Percentiles rank a stretch among this genome's conserved stretches.
Evolutionary conservation across 1,140 invertebrate genomes (phyloP).

Genomic region (Psix sp.): DNA sequence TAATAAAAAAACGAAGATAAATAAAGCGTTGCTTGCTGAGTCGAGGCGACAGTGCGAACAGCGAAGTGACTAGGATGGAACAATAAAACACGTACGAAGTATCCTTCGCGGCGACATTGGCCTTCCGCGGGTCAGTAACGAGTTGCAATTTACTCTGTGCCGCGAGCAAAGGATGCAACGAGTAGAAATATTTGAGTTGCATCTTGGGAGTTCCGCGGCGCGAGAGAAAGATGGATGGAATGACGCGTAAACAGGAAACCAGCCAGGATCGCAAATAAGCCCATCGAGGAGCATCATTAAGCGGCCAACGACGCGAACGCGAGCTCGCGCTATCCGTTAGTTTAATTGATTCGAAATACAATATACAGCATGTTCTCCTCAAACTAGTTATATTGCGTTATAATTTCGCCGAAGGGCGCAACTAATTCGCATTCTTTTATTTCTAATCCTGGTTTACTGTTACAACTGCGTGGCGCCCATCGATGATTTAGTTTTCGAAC

Average conservation of each 20-base stretch:
- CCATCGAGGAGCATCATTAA: slow-evolving; percentile 65
- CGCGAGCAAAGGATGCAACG: slow-evolving; percentile 33
- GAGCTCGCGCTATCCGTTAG: slow-evolving; percentile 51
- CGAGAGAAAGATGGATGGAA: slow-evolving; percentile 50
- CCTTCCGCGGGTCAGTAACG: slow-evolving; percentile 40
- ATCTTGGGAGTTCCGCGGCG: slow-evolving; percentile 47
- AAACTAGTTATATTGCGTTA: slow-evolving; percentile 47
- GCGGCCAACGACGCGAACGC: slow-evolving; percentile 63
- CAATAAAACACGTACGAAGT: slow-evolving; percentile 19
- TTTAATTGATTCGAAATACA: slow-evolving; percentile 59
- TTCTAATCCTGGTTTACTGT: slow-evolving; percentile 49
- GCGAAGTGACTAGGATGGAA: slow-evolving; percentile 15
- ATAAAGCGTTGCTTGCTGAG: no score
- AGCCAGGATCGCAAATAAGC: slow-evolving; percentile 65
- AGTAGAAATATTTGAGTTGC: slow-evolving; percentile 46
- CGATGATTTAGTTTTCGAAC: no score
- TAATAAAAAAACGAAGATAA: slow-evolving; percentile 23
- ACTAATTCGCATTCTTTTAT: slow-evolving; percentile 22
- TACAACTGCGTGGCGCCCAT: slow-evolving; percentile 47
- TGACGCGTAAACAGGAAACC: slow-evolving; percentile 63
- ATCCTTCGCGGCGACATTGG: slow-evolving; percentile 49
- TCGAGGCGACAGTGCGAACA: slow-evolving; percentile 11
- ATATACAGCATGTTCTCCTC: slow-evolving; percentile 41
- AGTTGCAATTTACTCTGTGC: slow-evolving; percentile 34
- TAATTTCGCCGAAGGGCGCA: slow-evolving; percentile 43